Conservation (phyloP, 92 coral and sea anemone genomes). For the Epizoanthus rinbou region DNA sequence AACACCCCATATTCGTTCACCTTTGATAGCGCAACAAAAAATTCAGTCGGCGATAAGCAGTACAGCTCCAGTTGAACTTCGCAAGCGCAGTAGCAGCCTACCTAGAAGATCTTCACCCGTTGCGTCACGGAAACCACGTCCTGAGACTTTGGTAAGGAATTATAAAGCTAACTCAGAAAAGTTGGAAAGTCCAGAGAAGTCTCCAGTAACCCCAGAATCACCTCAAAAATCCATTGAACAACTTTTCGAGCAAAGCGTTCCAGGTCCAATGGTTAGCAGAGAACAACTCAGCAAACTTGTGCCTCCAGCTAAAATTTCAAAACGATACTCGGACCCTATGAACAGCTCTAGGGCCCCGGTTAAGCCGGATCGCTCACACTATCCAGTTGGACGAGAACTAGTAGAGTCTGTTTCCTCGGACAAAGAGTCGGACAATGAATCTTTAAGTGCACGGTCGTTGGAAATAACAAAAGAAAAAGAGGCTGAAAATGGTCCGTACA, state of each 20-base stretch:
- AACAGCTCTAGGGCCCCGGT: constrained; percentile 56
- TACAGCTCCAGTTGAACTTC: constrained; percentile 44
- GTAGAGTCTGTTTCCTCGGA: constrained; percentile 25
- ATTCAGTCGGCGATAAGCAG: constrained; percentile 73
- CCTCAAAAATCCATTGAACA: constrained; percentile 38
- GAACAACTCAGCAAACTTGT: constrained; percentile 13
- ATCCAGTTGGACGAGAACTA: constrained; percentile 42
- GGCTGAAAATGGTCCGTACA: constrained; percentile 2
- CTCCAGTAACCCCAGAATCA: constrained; percentile 48
- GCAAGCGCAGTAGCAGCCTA: constrained; percentile 59
- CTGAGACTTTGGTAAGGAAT: constrained; percentile 45
- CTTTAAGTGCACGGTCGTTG: constrained; percentile 6
- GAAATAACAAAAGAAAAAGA: constrained; percentile 18
- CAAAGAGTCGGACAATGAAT: constrained; percentile 32
- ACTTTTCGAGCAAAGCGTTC: constrained; percentile 17
- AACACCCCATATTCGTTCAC: constrained; percentile 84
- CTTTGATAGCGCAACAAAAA: constrained; percentile 70
- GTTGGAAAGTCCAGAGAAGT: constrained; percentile 56
- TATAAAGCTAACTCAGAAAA: constrained; percentile 30
- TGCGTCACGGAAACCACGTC: constrained; percentile 66
- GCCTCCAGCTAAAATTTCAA: constrained; percentile 31
- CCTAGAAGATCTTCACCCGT: constrained; percentile 93
- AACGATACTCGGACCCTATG: constrained; percentile 56
- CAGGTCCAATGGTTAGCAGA: constrained; percentile 8
- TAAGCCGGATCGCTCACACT: constrained; percentile 72